These are phyloP conservation scores for Jordanella pulchra DNA, from an alignment of 2,797 vertebrate genomes.

Conservation along the genomic window DNA sequence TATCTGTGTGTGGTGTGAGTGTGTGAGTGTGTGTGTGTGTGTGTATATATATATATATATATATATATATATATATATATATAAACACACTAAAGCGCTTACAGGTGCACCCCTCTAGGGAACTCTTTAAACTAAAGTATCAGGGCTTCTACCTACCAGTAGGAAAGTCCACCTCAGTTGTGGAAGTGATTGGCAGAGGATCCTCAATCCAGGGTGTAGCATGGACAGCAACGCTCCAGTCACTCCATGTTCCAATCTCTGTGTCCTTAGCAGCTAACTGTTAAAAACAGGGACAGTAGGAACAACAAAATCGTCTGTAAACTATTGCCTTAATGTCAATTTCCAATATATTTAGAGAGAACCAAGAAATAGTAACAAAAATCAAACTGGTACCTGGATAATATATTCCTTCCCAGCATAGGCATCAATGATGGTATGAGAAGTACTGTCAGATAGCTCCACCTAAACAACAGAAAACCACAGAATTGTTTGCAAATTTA, in stretches of 20 bases:
- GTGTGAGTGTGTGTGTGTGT: too few relatives aligned
- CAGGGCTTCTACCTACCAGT: conserved; percentile 41
- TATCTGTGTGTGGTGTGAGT: too few relatives aligned
- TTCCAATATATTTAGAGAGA: not conserved
- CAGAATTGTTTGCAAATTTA: conserved; percentile 18
- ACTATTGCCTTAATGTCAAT: not conserved
- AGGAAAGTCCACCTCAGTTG: conserved; percentile 85
- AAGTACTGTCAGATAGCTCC: conserved; percentile 91
- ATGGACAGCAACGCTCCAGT: conserved; percentile 95
- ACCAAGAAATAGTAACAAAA: not conserved
- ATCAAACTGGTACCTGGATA: conserved; percentile 82
- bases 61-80: too few relatives aligned
- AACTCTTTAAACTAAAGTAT: too few relatives aligned
- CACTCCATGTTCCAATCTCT: conserved; percentile 96
- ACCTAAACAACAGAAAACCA: conserved; percentile 78
- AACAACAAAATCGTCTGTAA: not conserved
- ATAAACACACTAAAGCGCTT: not conserved
- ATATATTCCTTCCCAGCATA: conserved; percentile 97
- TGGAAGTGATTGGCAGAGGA: conserved; percentile 82
- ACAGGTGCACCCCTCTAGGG: not conserved
- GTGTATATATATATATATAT: too few relatives aligned
- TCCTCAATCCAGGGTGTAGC: conserved; percentile 96
- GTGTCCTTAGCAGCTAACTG: conserved; percentile 95
- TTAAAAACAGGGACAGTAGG: not conserved
- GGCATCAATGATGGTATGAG: conserved; percentile 93